Evolutionary conservation across 1,140 invertebrate species (phyloP).

Genomic region (Brachionus rotundiformis): DNA sequence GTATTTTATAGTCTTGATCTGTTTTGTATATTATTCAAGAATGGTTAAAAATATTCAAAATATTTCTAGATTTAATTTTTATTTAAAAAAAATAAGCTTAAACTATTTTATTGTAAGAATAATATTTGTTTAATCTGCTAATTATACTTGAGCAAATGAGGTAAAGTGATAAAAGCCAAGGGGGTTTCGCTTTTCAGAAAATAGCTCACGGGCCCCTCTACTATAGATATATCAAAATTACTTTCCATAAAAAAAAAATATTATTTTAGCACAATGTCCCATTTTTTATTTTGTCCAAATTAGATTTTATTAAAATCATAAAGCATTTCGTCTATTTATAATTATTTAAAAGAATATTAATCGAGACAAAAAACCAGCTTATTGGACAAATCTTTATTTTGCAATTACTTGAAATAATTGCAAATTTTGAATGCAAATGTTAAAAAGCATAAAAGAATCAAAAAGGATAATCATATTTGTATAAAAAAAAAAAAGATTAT

Average conservation of each 20-base stretch:
- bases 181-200: not conserved
- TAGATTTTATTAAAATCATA: not conserved
- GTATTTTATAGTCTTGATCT: not conserved
- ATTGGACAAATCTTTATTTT: not conserved
- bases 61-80: not conserved
- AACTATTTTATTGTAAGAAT: not conserved
- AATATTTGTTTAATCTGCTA: constrained; percentile 21
- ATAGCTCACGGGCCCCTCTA: not conserved
- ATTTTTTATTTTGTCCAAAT: constrained; percentile 35
- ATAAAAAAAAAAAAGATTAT: constrained; percentile 54
- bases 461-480: constrained; percentile 24
- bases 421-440: constrained; percentile 5
- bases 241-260: constrained; percentile 11
- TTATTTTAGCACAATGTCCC: constrained; percentile 30
- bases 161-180: not conserved
- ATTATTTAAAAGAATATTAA: constrained; percentile 10
- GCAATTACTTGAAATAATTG: not conserved
- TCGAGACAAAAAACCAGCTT: constrained; percentile 8
- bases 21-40: constrained; percentile 1
- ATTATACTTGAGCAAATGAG: constrained; percentile 8
- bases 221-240: constrained; percentile 3
- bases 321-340: not conserved
- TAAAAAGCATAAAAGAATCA: constrained; percentile 18
- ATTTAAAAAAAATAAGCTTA: not conserved
- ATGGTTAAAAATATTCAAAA: not conserved